These are phyloP conservation scores for Amphipyra berbera DNA, from an alignment of 2,888 invertebrate genomes.

Conservation along the genomic window DNA sequence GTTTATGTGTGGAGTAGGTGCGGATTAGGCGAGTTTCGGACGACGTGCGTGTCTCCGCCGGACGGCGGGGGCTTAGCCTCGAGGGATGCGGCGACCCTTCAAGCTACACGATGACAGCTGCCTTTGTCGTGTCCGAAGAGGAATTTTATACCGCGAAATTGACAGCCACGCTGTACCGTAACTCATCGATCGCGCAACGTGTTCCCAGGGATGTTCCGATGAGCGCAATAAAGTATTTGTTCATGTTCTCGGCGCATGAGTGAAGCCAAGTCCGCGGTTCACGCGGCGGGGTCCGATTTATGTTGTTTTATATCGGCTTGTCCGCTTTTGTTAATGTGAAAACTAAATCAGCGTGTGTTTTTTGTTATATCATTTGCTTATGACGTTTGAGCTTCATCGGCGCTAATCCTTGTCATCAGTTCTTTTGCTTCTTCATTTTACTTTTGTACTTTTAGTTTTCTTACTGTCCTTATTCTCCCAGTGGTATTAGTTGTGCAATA, in stretches of 20 bases:
- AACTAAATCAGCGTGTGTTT: constrained; percentile 80
- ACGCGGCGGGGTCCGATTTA: constrained; percentile 84
- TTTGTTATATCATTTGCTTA: constrained; percentile 62
- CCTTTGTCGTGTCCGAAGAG: constrained; percentile 84
- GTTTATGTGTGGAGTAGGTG: constrained; percentile 87
- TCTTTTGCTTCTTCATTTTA: constrained; percentile 6
- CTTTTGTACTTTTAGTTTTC: constrained; percentile 7
- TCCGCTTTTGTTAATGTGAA: constrained; percentile 87
- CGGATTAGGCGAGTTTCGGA: constrained; percentile 83
- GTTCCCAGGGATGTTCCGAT: constrained; percentile 77
- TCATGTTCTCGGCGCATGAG: constrained; percentile 73
- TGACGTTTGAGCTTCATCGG: constrained; percentile 42
- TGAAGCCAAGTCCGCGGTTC: constrained; percentile 70
- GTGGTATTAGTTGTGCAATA: background rate
- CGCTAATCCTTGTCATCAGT: constrained; percentile 15
- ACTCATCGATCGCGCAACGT: constrained; percentile 78
- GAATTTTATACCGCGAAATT: constrained; percentile 87
- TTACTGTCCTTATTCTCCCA: background rate
- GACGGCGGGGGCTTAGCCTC: constrained; percentile 84
- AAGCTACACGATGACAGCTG: constrained; percentile 85
- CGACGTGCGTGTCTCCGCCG: constrained; percentile 84
- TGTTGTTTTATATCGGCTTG: constrained; percentile 83
- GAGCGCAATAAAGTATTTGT: constrained; percentile 81
- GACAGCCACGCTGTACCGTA: constrained; percentile 81
- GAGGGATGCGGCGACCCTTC: constrained; percentile 85